These are phyloP conservation scores for Prinia subflava DNA, from an alignment of 2,113 vertebrate genomes.

Conservation along the genomic window DNA sequence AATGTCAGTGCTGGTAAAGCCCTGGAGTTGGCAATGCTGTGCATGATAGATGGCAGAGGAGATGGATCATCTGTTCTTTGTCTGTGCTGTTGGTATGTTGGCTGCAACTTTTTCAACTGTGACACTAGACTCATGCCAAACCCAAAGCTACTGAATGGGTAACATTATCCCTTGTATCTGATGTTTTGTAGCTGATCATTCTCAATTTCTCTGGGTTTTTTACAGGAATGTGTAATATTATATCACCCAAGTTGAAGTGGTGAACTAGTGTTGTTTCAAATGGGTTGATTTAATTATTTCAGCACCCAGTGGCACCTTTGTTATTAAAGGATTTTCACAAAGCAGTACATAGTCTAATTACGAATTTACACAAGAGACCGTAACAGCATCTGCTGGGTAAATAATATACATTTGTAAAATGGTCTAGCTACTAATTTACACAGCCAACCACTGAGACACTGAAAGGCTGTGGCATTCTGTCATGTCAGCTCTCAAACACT, in stretches of 20 bases:
- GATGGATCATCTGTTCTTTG: constrained; percentile 80
- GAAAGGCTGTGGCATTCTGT: constrained; percentile 42
- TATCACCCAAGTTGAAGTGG: not conserved
- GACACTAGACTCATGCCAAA: constrained; percentile 67
- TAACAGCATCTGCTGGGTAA: constrained; percentile 64
- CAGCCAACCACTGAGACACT: constrained; percentile 49
- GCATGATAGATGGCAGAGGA: constrained; percentile 81
- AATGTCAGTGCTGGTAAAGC: constrained; percentile 79
- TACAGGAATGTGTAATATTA: constrained; percentile 35
- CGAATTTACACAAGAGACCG: constrained; percentile 47
- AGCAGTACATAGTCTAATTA: constrained; percentile 7
- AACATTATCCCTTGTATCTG: constrained; percentile 58
- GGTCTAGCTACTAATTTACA: constrained; percentile 63
- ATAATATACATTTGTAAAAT: constrained; percentile 73
- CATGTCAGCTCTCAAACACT: constrained; percentile 37
- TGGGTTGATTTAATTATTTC: constrained; percentile 65
- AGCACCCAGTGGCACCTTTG: constrained; percentile 59
- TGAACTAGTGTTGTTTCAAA: constrained; percentile 24
- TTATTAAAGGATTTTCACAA: constrained; percentile 53
- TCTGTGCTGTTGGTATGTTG: constrained; percentile 76
- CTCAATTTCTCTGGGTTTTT: not conserved
- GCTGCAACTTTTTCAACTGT: constrained; percentile 66
- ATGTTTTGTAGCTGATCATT: constrained; percentile 19
- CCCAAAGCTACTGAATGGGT: constrained; percentile 64
- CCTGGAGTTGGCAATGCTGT: constrained; percentile 79